Percentiles rank a stretch among this genome's conserved stretches.
Evolutionary conservation across 1,140 invertebrate species (phyloP).

Genomic region (Geopemphigus sp.): DNA sequence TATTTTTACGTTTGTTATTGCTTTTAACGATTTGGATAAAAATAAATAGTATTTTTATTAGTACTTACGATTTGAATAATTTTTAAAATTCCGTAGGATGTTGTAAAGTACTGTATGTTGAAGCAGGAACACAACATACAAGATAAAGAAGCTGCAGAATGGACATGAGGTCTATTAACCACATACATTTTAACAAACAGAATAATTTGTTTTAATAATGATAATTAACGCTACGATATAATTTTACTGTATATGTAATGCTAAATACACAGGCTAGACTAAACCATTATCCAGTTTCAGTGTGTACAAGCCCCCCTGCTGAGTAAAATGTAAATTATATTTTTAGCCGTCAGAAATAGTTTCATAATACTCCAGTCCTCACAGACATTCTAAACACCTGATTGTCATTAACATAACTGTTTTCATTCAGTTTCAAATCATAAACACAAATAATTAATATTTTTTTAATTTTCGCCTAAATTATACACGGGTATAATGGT

Average conservation of each 20-base stretch:
- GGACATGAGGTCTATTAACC: neutral
- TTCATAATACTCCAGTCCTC: neutral
- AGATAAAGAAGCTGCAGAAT: slow-evolving; percentile 50
- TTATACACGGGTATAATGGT: no score
- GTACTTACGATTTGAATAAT: slow-evolving; percentile 67
- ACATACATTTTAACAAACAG: neutral
- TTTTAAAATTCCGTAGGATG: slow-evolving; percentile 70
- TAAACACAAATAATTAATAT: no score
- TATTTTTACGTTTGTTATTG: no score
- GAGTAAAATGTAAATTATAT: slow-evolving; percentile 50
- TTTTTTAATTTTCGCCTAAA: no score
- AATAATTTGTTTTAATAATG: neutral
- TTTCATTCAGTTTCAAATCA: neutral
- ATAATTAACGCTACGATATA: neutral
- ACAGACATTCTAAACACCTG: neutral
- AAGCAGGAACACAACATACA: slow-evolving; percentile 75
- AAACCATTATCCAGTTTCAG: neutral
- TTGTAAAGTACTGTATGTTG: slow-evolving; percentile 69
- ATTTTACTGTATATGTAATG: no score
- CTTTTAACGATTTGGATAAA: neutral
- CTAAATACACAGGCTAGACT: neutral
- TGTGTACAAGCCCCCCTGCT: slow-evolving; percentile 46
- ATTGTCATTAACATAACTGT: neutral
- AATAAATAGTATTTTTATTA: neutral
- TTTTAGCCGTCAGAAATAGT: neutral